Base-by-base conservation (phyloP, 2,797 vertebrate species). In the Syngnathus acus region DNA sequence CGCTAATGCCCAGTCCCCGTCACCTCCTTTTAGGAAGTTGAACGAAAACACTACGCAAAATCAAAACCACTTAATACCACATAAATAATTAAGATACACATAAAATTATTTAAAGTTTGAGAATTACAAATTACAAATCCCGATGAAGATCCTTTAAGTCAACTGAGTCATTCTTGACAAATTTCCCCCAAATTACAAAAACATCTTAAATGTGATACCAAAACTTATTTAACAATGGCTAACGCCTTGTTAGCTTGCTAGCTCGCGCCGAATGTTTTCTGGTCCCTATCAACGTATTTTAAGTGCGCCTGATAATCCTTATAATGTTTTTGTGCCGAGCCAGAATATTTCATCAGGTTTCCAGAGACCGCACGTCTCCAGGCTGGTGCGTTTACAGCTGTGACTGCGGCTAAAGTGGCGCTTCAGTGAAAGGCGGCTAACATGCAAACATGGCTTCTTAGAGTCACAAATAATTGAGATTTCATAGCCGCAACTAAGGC, bases 391-490 rank as follows among this genome's bases (percentile, higher is more conserved):
- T 68, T 72, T 64, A 72, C 68, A 77, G 64, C 67, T 50, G 17
- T 0, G 14, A 67, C 70, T 63, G 5, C 58, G 78, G 74, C 65
- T 68, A 62, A 62, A 47, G 51, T 63, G 69, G 64, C 69, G 66
- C 74, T 54, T 77, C 67, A 68, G 68, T 75, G 71, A 73, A 67
- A 47, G 43, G 23, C 53, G 76, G 68, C 72, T 78, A 82, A 81
- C 76, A 78, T 42, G 57, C 65, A 78, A 81, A 81, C 69, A 80
- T 51, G 72, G 45, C 68, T 71, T 66, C 19, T 43, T 77, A 73
- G 71, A 40, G n/a, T 70, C 60, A 68, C 77, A 67, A 82, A 82
- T 84, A 79, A 78, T 77, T 77, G 43, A 80, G 40, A n/a, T 60
- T 62, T 11, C 63, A 72, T 79, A 68, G 74, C 55, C 14, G 62